Conservation (phyloP, 2,797 vertebrate genomes). For the Acestrorhynchus altus region DNA sequence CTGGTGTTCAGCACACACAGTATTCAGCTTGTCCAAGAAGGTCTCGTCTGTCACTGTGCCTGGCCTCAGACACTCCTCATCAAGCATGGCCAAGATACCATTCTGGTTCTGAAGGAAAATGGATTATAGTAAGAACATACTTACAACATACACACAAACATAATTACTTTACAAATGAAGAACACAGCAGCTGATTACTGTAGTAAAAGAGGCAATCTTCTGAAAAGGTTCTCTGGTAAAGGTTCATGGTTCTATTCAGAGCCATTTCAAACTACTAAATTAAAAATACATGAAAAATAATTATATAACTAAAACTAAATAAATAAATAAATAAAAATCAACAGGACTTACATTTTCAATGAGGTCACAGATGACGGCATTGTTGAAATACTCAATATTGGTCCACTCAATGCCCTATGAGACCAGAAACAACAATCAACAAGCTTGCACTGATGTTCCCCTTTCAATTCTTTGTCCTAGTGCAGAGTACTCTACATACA, state of each 20-base stretch:
- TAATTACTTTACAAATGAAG: no score
- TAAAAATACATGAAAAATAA: no score
- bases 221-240: no score
- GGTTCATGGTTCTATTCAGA: no score
- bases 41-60: slow-evolving; percentile 96
- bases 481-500: neutral
- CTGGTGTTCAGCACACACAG: slow-evolving; percentile 93
- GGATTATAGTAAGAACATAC: slow-evolving; percentile 1
- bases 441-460: no score
- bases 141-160: no score
- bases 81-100: slow-evolving; percentile 97
- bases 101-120: slow-evolving; percentile 85
- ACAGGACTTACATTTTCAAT: slow-evolving; percentile 97
- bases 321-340: neutral
- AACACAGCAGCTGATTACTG: no score
- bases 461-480: no score
- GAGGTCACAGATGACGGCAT: slow-evolving; percentile 95
- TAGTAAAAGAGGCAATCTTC: no score
- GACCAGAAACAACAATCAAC: slow-evolving; percentile 33
- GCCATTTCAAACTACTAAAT: no score
- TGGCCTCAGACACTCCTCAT: slow-evolving; percentile 95
- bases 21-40: slow-evolving; percentile 96
- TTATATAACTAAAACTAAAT: no score
- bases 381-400: slow-evolving; percentile 99
- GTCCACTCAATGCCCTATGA: slow-evolving; percentile 97